Base-by-base conservation (phyloP, 2,797 vertebrate species). In the Ibycter americanus region DNA sequence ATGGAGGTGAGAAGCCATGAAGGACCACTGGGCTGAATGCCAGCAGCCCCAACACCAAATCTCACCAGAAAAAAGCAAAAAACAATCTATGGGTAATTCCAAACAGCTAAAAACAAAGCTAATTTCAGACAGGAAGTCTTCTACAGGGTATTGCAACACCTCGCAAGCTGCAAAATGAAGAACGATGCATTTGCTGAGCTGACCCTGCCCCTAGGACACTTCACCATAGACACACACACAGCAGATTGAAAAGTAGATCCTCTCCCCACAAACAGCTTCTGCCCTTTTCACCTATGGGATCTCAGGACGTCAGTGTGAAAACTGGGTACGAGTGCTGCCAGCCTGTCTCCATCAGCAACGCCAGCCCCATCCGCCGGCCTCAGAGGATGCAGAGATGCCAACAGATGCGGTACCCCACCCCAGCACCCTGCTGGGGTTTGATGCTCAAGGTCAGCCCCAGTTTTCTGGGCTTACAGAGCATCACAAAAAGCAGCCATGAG, bases 331-430 rank as follows among this genome's bases (percentile, higher is more conserved):
- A 61, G 40, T 46, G 73, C 73, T 32, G 51, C 65, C 58, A 36
- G 47, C 54, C 49, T 10, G 1, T 42, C 40, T 10, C 61, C 7
- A 1, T 16, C 25, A 11, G 11, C 25, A 4, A 5, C 1, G 3
- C 32, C 62, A 62, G 62, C 46, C 66, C n/a, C 73, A 2, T 4
- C n/a, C 5, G 0, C 58, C 0, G 0, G 29, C 63, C 54, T 34
- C 31, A 0, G 42, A 32, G 49, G 36, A 46, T n/a, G 51, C 32
- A 9, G 56, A 51, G 71, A 9, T 14, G 55, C 74, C 32, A 46
- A 5, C 0, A 2, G 47, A 25, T 17, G 56, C 18, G 4, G 55
- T 4, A 25, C 32, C 36, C 59, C 5, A 4, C 12, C 12, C 59
- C 59, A 16, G 21, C 1, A 2, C 12, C 38, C 49, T 18, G 8